Percentiles rank a stretch among this genome's conserved stretches.
Evolutionary conservation across 1,140 invertebrate genomes (phyloP).

Genomic region (Drosophila athabasca): DNA sequence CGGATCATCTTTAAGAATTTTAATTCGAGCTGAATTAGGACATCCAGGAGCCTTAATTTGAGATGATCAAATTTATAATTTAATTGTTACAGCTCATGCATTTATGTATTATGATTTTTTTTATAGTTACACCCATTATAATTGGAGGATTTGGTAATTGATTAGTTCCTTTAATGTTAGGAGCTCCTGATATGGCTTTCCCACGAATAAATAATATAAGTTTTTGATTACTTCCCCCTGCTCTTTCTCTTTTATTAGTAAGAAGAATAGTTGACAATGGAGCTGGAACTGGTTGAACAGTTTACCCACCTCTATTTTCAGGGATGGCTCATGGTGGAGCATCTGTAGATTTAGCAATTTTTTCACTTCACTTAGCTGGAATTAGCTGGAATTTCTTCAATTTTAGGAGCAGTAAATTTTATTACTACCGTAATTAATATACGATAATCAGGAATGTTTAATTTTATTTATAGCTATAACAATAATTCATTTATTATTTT

Average conservation of each 20-base stretch:
- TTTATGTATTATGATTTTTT: constrained; percentile 89
- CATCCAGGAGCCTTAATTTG: constrained; percentile 84
- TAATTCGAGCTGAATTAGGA: no score
- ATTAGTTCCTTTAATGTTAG: constrained; percentile 89
- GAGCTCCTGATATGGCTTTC: constrained; percentile 89
- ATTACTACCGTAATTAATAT: no score
- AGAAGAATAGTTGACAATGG: constrained; percentile 84
- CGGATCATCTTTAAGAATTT: no score
- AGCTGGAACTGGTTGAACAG: constrained; percentile 87
- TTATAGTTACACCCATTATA: constrained; percentile 90
- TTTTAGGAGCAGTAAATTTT: no score
- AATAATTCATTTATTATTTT: no score
- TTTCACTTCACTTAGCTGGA: no score
- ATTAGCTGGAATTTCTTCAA: no score
- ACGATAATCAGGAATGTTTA: no score
- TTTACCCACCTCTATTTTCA: constrained; percentile 88
- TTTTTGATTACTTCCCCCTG: constrained; percentile 88
- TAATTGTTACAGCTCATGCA: constrained; percentile 78
- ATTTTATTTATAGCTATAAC: no score
- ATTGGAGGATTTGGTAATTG: constrained; percentile 93
- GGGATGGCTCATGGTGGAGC: constrained; percentile 85
- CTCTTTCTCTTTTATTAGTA: constrained; percentile 84
- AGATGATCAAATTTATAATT: constrained; percentile 89
- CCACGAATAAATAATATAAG: constrained; percentile 91
- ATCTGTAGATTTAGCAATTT: no score